Conservation (phyloP, 2,888 invertebrate genomes). For the Phaedon cochleariae region DNA sequence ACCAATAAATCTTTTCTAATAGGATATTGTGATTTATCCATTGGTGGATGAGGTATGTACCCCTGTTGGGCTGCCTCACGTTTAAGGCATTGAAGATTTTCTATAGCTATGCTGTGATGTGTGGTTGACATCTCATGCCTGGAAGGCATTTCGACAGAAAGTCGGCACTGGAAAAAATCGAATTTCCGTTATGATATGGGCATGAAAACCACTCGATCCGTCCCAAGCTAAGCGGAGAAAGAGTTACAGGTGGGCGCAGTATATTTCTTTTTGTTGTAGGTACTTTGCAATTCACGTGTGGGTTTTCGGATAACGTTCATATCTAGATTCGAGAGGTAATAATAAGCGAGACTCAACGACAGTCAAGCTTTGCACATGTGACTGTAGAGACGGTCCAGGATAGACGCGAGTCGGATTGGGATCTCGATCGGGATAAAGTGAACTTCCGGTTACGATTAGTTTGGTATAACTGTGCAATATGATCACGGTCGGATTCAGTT, state of each 20-base stretch:
- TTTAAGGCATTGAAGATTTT: too few species aligned
- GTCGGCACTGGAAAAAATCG: too few species aligned
- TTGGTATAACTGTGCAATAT: background rate
- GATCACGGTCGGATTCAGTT: conserved; percentile 15
- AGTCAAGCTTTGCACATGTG: conserved; percentile 51
- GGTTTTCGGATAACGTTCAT: conserved; percentile 57
- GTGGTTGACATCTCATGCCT: too few species aligned
- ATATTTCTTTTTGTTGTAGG: conserved; percentile 40
- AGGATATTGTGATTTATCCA: too few species aligned
- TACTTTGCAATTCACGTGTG: conserved; percentile 56
- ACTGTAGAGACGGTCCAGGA: conserved; percentile 42
- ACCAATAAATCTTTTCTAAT: too few species aligned
- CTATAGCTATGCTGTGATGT: too few species aligned
- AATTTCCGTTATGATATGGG: background rate
- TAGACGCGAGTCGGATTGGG: background rate
- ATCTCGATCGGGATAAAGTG: background rate
- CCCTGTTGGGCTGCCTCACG: too few species aligned
- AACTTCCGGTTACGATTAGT: background rate
- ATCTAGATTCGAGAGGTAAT: conserved; percentile 47
- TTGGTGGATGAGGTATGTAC: too few species aligned
- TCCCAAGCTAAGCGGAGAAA: conserved; percentile 12
- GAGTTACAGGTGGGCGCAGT: conserved; percentile 57
- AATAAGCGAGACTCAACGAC: conserved; percentile 44
- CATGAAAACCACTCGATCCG: conserved; percentile 10
- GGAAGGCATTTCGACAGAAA: too few species aligned